Percentiles rank a stretch among this genome's conserved stretches.
phyloP scores from a whole-genome alignment of 2,797 vertebrate species.

The Telmatherina bonti region DNA sequence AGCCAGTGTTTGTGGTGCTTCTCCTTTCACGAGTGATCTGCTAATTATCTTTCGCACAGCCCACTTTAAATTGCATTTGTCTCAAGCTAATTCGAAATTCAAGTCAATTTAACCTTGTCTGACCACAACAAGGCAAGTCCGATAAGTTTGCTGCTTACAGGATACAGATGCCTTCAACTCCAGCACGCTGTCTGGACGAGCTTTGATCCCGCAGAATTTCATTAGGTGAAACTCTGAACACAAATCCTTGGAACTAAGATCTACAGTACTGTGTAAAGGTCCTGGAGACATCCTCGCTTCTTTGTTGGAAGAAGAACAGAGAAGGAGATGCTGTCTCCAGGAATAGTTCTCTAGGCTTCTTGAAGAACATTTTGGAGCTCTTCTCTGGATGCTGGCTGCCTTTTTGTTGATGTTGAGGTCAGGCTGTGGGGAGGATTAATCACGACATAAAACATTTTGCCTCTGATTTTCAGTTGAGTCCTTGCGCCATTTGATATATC shows the following conservation, averaged over 20 bases:
- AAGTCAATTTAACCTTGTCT: conserved; percentile 38
- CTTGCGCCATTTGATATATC: not conserved
- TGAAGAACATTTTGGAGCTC: not conserved
- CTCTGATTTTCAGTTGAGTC: not conserved
- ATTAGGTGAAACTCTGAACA: not conserved
- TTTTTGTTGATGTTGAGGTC: not conserved
- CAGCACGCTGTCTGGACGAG: conserved; percentile 2
- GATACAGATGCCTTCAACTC: conserved; percentile 9
- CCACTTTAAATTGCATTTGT: conserved; percentile 52
- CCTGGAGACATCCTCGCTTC: not conserved
- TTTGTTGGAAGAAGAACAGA: too few relatives aligned
- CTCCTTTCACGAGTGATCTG: conserved; percentile 10
- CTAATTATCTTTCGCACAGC: conserved; percentile 36
- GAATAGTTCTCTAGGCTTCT: too few relatives aligned
- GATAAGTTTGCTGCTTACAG: conserved; percentile 4
- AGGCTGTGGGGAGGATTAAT: not conserved
- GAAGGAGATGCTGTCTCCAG: too few relatives aligned
- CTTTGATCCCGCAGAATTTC: not conserved
- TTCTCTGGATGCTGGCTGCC: not conserved
- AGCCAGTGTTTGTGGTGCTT: not conserved
- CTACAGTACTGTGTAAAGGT: not conserved
- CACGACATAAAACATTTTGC: not conserved
- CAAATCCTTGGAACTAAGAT: not conserved
- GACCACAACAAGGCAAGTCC: conserved; percentile 19
- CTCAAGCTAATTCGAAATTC: conserved; percentile 40